Base-by-base conservation (phyloP, 1,140 invertebrate species). In the Archivesica marissinica region DNA sequence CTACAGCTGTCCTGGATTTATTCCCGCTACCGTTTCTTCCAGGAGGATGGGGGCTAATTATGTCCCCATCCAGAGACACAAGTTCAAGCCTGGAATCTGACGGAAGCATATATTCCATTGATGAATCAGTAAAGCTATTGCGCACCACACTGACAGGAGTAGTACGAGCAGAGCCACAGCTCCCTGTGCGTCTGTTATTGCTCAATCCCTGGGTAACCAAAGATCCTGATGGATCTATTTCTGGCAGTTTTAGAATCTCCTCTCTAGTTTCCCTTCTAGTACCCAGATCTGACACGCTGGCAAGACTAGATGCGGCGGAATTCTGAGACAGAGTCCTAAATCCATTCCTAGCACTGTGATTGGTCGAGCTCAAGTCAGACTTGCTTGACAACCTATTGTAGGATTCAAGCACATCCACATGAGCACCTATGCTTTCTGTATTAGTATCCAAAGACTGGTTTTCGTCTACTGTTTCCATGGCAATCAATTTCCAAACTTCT, bases 181-280 rank as follows among this genome's bases (percentile, higher is more conserved):
- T 70, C 17, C 47, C 52, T 6, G 17, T 23, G 7, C 50, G 47
- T 66, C 35, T 59, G 13, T 75, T 39, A 44, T 84, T 84, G 52
- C 76, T 84, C 30, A 84, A 20, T 17, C 81, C 70, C 41, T 84
- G 81, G 4, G 81, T 84, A n/a, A 84, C 70, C 17, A 84, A 39
- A 15, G 56, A 61, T n/a, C 81, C 81, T 20, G 81, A 41, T 50
- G 81, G 81, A 35, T 84, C 81, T 61, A 84, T 84, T 59, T 84
- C 81, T 33, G 81, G 81, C 54, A 84, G 44, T 76, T 64, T 75
- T 11, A 76, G 35, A 7, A 41, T 13, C 61, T 81, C 77, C 41
- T 81, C 79, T n/a, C 30, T 52, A 11, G 44, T 56, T 50, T 80
- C 61, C 25, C 64, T 54, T n/a, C 59, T 50, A 11, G 44, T 68